A percentile compares a stretch with the other conserved stretches of the same genome.
These are phyloP conservation scores for Metallyticus violacea DNA, from an alignment of 2,888 invertebrate species.

Conservation along the genomic window DNA sequence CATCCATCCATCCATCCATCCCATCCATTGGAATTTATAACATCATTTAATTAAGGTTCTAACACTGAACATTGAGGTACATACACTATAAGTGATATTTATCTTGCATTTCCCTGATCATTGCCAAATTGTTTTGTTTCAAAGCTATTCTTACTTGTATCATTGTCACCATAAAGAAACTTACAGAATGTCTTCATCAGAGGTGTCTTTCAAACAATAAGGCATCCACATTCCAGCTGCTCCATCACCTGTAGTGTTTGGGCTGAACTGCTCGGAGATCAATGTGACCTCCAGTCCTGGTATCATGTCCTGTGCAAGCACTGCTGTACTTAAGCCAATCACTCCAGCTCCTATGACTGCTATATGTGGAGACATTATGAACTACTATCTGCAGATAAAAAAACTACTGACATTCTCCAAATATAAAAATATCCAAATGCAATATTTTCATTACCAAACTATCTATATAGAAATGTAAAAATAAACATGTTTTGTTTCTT, in stretches of 20 bases:
- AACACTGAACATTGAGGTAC: too few relatives aligned
- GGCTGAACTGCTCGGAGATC: slow-evolving; percentile 64
- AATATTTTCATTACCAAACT: too few relatives aligned
- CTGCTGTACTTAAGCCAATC: slow-evolving; percentile 66
- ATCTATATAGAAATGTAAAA: background rate
- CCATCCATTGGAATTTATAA: too few relatives aligned
- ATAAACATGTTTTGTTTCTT: background rate
- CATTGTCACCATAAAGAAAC: slow-evolving; percentile 35
- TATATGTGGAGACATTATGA: slow-evolving; percentile 40
- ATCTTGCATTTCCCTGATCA: too few relatives aligned
- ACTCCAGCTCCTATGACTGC: slow-evolving; percentile 76
- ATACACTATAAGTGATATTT: too few relatives aligned
- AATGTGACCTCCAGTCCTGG: slow-evolving; percentile 57
- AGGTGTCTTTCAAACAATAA: slow-evolving; percentile 58
- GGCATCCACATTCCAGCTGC: slow-evolving; percentile 77
- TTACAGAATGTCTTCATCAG: slow-evolving; percentile 54
- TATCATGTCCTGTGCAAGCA: slow-evolving; percentile 61
- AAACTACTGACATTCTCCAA: background rate
- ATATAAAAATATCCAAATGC: too few relatives aligned
- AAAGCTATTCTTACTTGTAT: too few relatives aligned
- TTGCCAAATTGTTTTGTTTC: too few relatives aligned
- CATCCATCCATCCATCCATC: too few relatives aligned
- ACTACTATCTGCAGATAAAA: background rate
- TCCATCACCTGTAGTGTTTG: slow-evolving; percentile 73
- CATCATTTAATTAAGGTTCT: too few relatives aligned